phyloP scores from a whole-genome alignment of 1,140 invertebrate species.

The Rhyzopertha dominica region DNA sequence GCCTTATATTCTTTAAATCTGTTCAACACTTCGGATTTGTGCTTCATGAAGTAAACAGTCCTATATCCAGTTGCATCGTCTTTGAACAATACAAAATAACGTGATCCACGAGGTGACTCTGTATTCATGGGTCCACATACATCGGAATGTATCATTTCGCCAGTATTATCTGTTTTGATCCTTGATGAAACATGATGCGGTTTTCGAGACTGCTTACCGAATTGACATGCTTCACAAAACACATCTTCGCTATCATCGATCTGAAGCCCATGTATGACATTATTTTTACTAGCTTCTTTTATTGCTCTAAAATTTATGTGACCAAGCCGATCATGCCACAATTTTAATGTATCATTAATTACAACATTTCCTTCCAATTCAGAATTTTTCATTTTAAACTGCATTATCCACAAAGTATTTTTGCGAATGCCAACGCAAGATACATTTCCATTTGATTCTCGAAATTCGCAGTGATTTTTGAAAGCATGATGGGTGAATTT shows the following conservation, averaged over 20 bases:
- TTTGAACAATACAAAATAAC: too few species aligned
- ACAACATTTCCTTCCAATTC: conserved; percentile 6
- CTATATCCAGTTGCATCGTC: too few species aligned
- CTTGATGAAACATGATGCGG: too few species aligned
- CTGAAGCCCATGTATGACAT: too few species aligned
- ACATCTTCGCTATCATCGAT: conserved; percentile 11
- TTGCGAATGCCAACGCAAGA: conserved; percentile 10
- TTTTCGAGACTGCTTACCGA: conserved; percentile 12
- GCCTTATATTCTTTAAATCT: too few species aligned
- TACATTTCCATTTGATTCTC: conserved; percentile 12
- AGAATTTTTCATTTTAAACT: conserved; percentile 7
- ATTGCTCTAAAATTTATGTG: conserved; percentile 40
- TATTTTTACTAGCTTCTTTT: conserved; percentile 12
- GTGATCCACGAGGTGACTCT: too few species aligned
- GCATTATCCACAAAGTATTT: conserved; percentile 17
- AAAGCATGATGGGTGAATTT: conserved; percentile 11
- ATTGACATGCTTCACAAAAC: conserved; percentile 38
- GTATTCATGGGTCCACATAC: too few species aligned
- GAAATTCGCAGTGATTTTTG: conserved; percentile 16
- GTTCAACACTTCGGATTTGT: too few species aligned
- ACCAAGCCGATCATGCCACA: conserved; percentile 43
- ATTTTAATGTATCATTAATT: conserved; percentile 21
- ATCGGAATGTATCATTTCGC: too few species aligned
- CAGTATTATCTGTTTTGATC: too few species aligned
- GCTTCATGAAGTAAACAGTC: too few species aligned